Base-by-base conservation (phyloP, 2,888 invertebrate species). In the Anorthoa munda region DNA sequence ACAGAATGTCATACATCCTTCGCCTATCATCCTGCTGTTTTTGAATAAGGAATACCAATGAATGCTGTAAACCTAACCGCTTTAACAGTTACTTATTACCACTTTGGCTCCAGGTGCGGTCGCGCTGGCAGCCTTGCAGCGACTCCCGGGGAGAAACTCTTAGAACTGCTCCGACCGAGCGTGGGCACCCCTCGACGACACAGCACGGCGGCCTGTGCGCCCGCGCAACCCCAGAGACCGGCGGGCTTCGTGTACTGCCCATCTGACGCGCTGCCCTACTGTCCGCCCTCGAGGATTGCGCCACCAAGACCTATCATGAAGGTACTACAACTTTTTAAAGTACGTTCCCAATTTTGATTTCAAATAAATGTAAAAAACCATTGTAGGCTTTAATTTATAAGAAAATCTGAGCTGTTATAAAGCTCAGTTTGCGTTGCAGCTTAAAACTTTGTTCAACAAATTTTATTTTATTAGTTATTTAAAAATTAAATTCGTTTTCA, bases 161-260 rank as follows among this genome's bases (percentile, higher is more conserved):
- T 97, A 89, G 96, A 97, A 86, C 93, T 96, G 81, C 94, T 97
- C 81, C 94, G 96, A 79, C 96, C 97, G 59, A 95, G 92, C 83
- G 85, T 86, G 2, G 95, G 94, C 53, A 93, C 95, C 0, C 96
- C 95, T n/a, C 94, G 96, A 66, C 93, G 96, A 13, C 95, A 96
- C 89, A 95, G 95, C 55, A 94, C 95, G 1, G 95, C 95, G 2
- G 94, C 93, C 55, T 93, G 93, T 86, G 95, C 92, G 59, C 94
- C 94, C 61, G 86, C 86, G 55, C 92, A 90, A 72, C 91, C 88
- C 3, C 90, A 86, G 75, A 88, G 93, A 3, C 92, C 93, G 11
- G 85, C 93, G 5, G 95, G 95, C 84, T 96, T 96, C 87, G 95
- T 95, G 45, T 96, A 96, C 90, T 96, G 96, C 83, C 96, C 96